phyloP scores from a whole-genome alignment of 2,888 invertebrate species.

The Eulithis testata region DNA sequence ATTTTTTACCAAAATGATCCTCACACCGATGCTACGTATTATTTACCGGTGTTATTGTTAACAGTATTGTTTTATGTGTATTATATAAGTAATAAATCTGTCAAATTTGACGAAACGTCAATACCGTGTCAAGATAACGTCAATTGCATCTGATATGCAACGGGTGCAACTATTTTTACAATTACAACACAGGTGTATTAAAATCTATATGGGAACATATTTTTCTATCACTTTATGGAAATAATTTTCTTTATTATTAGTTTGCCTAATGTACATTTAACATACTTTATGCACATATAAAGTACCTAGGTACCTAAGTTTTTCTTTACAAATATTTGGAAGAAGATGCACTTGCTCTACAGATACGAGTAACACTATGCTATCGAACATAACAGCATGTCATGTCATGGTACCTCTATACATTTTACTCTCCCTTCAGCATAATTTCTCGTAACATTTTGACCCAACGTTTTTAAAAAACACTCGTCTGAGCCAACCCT shows the following conservation, averaged over 20 bases:
- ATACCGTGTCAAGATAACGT: constrained; percentile 42
- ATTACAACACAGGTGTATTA: no score
- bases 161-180: background rate
- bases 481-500: constrained; percentile 39
- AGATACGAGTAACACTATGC: no score
- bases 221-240: no score
- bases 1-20: constrained; percentile 12
- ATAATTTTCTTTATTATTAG: no score
- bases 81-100: constrained; percentile 35
- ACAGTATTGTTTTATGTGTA: constrained; percentile 10
- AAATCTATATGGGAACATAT: no score
- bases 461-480: constrained; percentile 35
- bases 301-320: no score
- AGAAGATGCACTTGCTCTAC: no score
- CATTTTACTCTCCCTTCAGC: background rate
- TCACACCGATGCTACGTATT: background rate
- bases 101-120: constrained; percentile 39
- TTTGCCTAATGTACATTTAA: no score
- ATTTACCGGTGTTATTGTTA: background rate
- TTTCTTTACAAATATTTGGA: no score
- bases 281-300: no score
- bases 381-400: no score
- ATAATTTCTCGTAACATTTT: constrained; percentile 28
- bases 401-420: no score
- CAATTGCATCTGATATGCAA: constrained; percentile 31